Evolutionary conservation across 1,140 invertebrate genomes (phyloP), one percentile per base, ranked within the genome.

Genomic region (Drosophila sproati): DNA sequence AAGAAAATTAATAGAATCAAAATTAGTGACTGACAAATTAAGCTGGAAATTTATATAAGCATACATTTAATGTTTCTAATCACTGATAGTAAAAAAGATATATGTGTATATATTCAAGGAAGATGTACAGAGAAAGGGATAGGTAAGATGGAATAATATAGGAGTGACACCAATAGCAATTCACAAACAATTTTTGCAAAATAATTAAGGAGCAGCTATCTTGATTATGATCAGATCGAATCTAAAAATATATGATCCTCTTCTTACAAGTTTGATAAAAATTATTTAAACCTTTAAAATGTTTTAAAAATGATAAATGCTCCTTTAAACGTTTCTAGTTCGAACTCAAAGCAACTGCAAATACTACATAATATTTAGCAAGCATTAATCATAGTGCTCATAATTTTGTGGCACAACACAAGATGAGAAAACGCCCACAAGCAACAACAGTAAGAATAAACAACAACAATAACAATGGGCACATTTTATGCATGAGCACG

Each of bases 401-500:
- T 59, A 60, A 59, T 47, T 35, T 60, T 59, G 55, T 60, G 54
- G 31, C 35, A n/a, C 39, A 12, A 43, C 54, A 37, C 60, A 37
- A 29, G 51, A n/a, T 47, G 31, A 4, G 3, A 29, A 56, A 56
- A 50, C 43, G 57, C 32, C 39, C 52, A 34, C 5, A 45, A 31
- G 39, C 20, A 69, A 35, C 52, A 52, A 12, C 52, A 39, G 41
- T 43, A 67, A 35, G 8, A 32, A 32, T 12, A 32, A 29, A 20
- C 6, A 50, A 50, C 52, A 59, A 41, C 56, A 61, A 54, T 29
- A 43, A 59, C 57, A 69, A 68, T 55, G 48, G 34, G 51, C 61
- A 66, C 45, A 73, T 59, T 76, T 72, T 54, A 79, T 79, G 75
- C 76, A 79, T 76, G 71, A 82, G 69, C 82, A 76, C 73, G 29